Evolutionary conservation across 1,140 invertebrate genomes (phyloP).

Genomic region (Acromyrmex heyeri): DNA sequence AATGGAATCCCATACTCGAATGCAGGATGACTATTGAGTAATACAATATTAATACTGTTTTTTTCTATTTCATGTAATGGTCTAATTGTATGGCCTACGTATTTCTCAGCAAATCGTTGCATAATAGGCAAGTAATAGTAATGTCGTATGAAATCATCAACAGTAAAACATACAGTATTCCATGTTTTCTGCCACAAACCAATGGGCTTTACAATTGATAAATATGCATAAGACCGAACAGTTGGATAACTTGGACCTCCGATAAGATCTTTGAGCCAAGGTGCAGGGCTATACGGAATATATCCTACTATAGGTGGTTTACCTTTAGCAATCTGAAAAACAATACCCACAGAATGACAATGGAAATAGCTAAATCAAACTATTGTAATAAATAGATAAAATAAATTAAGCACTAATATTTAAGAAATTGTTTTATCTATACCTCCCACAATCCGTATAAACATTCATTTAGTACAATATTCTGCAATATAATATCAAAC

Average conservation of each 20-base stretch:
- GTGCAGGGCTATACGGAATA: slow-evolving; percentile 35
- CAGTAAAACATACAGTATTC: slow-evolving; percentile 11
- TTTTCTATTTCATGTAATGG: slow-evolving; percentile 44
- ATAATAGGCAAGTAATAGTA: slow-evolving; percentile 27
- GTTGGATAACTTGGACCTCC: slow-evolving; percentile 46
- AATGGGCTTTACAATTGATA: background rate
- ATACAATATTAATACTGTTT: slow-evolving; percentile 25
- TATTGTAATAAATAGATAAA: too few relatives aligned
- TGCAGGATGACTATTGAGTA: slow-evolving; percentile 42
- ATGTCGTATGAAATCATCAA: slow-evolving; percentile 28
- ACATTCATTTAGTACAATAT: slow-evolving; percentile 3
- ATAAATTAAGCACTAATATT: too few relatives aligned
- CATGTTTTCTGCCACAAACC: slow-evolving; percentile 45
- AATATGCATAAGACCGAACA: background rate
- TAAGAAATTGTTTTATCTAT: background rate
- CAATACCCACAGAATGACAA: background rate
- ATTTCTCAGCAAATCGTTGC: slow-evolving; percentile 16
- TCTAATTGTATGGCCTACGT: slow-evolving; percentile 1
- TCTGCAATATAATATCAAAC: slow-evolving; percentile 54
- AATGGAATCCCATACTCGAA: slow-evolving; percentile 62
- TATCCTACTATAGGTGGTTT: slow-evolving; percentile 29
- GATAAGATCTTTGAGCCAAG: slow-evolving; percentile 40
- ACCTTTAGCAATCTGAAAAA: slow-evolving; percentile 48
- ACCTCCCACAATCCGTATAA: slow-evolving; percentile 55
- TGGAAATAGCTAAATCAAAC: background rate